Percentiles rank a stretch among this genome's conserved stretches.
These are phyloP conservation scores for Calypte anna DNA, from an alignment of 2,113 vertebrate genomes.

Conservation along the genomic window DNA sequence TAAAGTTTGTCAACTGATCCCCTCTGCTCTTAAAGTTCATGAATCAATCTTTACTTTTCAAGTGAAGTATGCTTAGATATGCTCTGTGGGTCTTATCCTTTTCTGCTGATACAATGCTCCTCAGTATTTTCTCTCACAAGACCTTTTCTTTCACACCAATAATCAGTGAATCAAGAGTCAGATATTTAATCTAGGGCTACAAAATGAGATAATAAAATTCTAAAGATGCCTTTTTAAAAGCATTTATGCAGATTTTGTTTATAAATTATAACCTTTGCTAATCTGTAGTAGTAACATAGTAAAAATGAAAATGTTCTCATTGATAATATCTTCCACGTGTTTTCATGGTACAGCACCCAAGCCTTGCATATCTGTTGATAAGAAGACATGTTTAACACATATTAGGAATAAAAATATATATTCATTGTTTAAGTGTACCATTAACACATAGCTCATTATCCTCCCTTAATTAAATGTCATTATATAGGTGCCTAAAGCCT, in stretches of 20 bases:
- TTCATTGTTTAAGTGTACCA: background rate
- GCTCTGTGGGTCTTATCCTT: background rate
- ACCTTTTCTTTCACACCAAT: background rate
- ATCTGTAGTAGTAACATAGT: background rate
- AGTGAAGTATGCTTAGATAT: background rate
- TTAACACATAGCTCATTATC: background rate
- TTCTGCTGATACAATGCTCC: background rate
- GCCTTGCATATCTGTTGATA: background rate
- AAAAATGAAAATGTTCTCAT: background rate
- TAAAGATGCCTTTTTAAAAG: background rate
- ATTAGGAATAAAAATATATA: background rate
- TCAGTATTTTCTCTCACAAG: background rate
- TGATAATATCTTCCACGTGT: background rate
- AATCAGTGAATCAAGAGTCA: background rate
- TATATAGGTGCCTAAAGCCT: background rate
- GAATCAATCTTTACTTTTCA: background rate
- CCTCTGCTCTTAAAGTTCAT: background rate
- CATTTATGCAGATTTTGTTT: background rate
- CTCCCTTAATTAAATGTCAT: background rate
- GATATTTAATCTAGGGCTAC: background rate
- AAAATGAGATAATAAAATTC: background rate
- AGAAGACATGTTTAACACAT: background rate
- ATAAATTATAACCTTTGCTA: background rate
- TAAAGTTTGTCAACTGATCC: background rate
- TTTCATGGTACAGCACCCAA: background rate